Base-by-base conservation (phyloP, 2,113 vertebrate species). In the Pterophyllum scalare region DNA sequence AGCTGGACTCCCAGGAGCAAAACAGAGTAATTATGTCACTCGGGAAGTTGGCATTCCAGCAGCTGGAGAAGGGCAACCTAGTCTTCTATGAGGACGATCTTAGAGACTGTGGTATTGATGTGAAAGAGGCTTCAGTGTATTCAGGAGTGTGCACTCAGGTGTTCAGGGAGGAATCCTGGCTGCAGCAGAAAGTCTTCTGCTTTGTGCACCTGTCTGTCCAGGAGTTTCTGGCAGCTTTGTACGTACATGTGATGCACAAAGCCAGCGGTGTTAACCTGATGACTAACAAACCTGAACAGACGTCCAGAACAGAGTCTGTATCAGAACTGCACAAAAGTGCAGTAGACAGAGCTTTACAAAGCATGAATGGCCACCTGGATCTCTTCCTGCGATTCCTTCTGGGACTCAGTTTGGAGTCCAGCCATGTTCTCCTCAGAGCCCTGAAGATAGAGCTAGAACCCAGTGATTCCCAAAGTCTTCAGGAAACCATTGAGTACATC, bases 131-230 rank as follows among this genome's bases (percentile, higher is more conserved):
- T 0, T 83, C 80, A 5, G 54, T 83, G 12, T 65, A 75, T 40
- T 82, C 75, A 20, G 80, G 85, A 64, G 8, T 82, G 2, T 87
- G 62, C 79, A 86, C 84, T 24, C 46, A 83, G 43, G 52, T 87
- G 52, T 83, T 85, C 15, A 59, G n/a, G 40, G 75, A 87, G 49
- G 80, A 78, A 59, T 12, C 19, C 22, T 59, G 35, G 3, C 20
- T 72, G 61, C 43, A 77, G 31, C 10, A 33, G 0, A 78, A 78
- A 49, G 75, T 86, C 33, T 86, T 74, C 75, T 78, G 62, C 75
- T 86, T 86, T 62, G 84, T 86, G 5, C 84, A 86, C 58, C 61
- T 86, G 19, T 74, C 74, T 24, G 62, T 86, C 14, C 84, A 86
- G n/a, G 84, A 86, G 84, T 86, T 78, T 38, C 84, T 86, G 0